Percentiles rank a stretch among this genome's conserved stretches.
These are phyloP conservation scores for Ormyrus rosae DNA, from an alignment of 2,888 invertebrate species.

Conservation along the genomic window DNA sequence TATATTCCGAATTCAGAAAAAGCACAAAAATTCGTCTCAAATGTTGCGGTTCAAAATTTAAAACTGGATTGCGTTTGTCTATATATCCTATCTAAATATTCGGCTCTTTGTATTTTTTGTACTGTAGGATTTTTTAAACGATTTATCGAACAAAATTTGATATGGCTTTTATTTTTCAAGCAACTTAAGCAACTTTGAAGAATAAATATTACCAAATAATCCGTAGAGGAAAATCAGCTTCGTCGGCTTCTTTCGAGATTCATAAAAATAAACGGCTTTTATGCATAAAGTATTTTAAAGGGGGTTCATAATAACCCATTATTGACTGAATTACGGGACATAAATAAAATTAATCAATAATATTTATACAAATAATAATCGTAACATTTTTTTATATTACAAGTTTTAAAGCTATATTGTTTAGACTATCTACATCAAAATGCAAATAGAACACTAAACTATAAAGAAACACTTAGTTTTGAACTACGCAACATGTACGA, in stretches of 20 bases:
- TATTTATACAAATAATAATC: slow-evolving; percentile 35
- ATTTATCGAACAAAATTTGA: slow-evolving; percentile 29
- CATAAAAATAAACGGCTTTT: slow-evolving; percentile 21
- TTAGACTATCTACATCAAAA: slow-evolving; percentile 19
- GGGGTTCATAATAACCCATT: slow-evolving; percentile 8
- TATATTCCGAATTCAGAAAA: neutral
- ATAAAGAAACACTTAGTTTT: slow-evolving; percentile 30
- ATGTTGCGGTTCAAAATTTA: neutral
- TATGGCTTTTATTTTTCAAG: slow-evolving; percentile 33
- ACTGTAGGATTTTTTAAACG: slow-evolving; percentile 42
- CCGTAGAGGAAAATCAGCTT: slow-evolving; percentile 4
- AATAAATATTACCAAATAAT: neutral
- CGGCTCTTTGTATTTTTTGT: slow-evolving; percentile 41
- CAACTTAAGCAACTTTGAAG: neutral
- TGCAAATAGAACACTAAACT: neutral
- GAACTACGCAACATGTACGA: neutral
- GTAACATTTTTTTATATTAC: slow-evolving; percentile 44
- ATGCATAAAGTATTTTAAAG: slow-evolving; percentile 20
- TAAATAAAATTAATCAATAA: slow-evolving; percentile 39
- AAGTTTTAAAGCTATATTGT: slow-evolving; percentile 23
- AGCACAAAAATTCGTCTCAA: neutral
- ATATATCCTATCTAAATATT: slow-evolving; percentile 9
- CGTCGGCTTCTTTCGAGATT: slow-evolving; percentile 7
- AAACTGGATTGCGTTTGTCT: neutral
- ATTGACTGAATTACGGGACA: slow-evolving; percentile 37